A percentile compares a stretch with the other conserved stretches of the same genome.
Evolutionary conservation across 2,797 vertebrate species (phyloP).

Genomic region (Galago senegalensis): DNA sequence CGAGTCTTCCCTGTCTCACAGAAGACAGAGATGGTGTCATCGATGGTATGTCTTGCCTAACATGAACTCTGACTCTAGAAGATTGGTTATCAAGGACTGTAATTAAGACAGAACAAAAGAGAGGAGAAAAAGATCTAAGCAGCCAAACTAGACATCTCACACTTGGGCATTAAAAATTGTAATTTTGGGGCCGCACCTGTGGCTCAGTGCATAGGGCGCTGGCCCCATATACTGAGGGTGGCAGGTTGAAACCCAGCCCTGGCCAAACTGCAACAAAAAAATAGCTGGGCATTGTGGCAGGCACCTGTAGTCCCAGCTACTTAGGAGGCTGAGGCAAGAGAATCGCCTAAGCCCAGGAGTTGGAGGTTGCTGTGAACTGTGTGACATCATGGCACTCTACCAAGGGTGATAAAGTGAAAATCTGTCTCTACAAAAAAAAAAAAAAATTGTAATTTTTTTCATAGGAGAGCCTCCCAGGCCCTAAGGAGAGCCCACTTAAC

Average conservation of each 20-base stretch:
- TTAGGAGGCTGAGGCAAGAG: too few species aligned
- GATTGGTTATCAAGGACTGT: neutral
- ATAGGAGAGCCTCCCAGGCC: neutral
- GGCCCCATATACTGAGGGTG: too few species aligned
- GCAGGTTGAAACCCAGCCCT: too few species aligned
- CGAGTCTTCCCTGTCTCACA: neutral
- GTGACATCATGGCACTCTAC: too few species aligned
- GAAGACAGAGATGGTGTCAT: neutral
- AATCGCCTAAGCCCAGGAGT: too few species aligned
- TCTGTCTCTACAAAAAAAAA: neutral
- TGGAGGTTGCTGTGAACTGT: too few species aligned
- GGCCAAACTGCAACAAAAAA: too few species aligned
- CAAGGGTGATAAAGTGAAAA: too few species aligned
- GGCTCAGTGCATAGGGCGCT: too few species aligned
- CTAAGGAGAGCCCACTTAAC: neutral
- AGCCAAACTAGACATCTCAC: neutral
- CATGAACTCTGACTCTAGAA: neutral
- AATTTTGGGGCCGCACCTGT: neutral
- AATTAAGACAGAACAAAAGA: neutral
- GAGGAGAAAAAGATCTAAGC: neutral
- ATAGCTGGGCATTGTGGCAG: too few species aligned
- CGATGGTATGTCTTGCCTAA: neutral
- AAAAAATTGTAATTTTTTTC: constrained; percentile 14
- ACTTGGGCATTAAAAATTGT: neutral
- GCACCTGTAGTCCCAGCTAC: too few species aligned